Percentiles rank a stretch among this genome's conserved stretches.
phyloP scores from a whole-genome alignment of 30 jellyfish, hydroid and myxozoan genomes.

The Aurelia aurita region DNA sequence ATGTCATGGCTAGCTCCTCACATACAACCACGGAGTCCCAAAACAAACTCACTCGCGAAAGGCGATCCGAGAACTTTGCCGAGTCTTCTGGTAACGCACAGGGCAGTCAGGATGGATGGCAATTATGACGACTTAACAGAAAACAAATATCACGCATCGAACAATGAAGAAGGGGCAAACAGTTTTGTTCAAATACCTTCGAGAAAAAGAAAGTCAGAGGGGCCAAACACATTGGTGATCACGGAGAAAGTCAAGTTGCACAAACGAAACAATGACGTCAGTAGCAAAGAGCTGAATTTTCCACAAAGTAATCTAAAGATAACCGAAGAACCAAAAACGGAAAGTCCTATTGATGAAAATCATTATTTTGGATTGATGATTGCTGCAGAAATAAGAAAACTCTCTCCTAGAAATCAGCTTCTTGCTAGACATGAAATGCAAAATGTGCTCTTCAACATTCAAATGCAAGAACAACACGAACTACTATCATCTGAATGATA shows the following conservation, averaged over 20 bases:
- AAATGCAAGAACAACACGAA: slow-evolving; percentile 2
- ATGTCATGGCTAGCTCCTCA: slow-evolving; percentile 52
- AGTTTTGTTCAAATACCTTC: background rate
- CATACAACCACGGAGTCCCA: slow-evolving; percentile 27
- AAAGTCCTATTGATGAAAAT: background rate
- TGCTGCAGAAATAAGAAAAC: background rate
- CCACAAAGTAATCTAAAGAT: background rate
- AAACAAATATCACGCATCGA: too few species aligned
- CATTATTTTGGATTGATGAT: slow-evolving; percentile 5
- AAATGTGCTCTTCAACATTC: background rate
- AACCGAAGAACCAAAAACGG: background rate
- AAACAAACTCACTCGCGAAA: background rate
- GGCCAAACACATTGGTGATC: background rate
- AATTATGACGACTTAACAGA: background rate
- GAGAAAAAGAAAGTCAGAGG: background rate
- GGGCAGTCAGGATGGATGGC: background rate
- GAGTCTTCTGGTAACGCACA: background rate
- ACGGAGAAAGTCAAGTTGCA: background rate
- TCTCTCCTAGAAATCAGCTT: slow-evolving; percentile 7
- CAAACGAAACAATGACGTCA: background rate
- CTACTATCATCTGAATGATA: too few species aligned
- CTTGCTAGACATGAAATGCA: background rate
- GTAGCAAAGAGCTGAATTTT: background rate
- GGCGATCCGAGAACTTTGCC: background rate
- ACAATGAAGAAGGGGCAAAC: too few species aligned